phyloP scores from a whole-genome alignment of 1,140 invertebrate genomes.

The Trissolcus basalis region DNA sequence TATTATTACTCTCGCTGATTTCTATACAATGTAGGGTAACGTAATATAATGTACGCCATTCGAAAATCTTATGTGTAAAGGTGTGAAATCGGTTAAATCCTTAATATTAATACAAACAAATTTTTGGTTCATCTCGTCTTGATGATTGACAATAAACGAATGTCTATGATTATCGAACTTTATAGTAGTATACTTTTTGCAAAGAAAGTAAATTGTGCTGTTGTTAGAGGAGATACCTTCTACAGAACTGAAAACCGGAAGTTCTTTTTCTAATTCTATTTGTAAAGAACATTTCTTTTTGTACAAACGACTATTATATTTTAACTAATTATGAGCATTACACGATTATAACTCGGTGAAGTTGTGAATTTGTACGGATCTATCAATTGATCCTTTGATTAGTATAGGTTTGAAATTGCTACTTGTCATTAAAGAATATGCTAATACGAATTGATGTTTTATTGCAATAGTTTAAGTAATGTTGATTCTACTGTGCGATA shows the following conservation, averaged over 20 bases:
- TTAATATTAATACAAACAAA: slow-evolving; percentile 7
- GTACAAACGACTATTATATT: slow-evolving; percentile 27
- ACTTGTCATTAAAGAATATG: slow-evolving; percentile 16
- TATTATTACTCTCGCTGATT: neutral
- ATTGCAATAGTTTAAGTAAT: slow-evolving; percentile 21
- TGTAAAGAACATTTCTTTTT: slow-evolving; percentile 29
- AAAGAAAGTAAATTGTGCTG: slow-evolving; percentile 9
- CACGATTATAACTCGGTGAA: slow-evolving; percentile 13
- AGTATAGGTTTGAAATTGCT: slow-evolving; percentile 12
- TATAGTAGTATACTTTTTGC: slow-evolving; percentile 8
- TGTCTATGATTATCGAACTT: neutral
- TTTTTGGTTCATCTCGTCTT: neutral
- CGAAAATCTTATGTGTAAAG: slow-evolving; percentile 1
- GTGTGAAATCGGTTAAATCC: slow-evolving; percentile 3
- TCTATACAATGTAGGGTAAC: slow-evolving; percentile 17
- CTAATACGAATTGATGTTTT: slow-evolving; percentile 19
- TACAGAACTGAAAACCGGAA: slow-evolving; percentile 23
- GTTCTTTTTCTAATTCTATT: slow-evolving; percentile 17
- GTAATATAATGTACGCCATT: slow-evolving; percentile 12
- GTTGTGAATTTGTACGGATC: slow-evolving; percentile 1
- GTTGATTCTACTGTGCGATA: slow-evolving; percentile 22
- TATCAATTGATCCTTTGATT: slow-evolving; percentile 2
- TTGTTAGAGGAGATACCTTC: slow-evolving; percentile 12
- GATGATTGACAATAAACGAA: slow-evolving; percentile 8
- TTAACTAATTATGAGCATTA: slow-evolving; percentile 14